phyloP scores from a whole-genome alignment of 2,888 invertebrate species.

The Drosophila prolongata region DNA sequence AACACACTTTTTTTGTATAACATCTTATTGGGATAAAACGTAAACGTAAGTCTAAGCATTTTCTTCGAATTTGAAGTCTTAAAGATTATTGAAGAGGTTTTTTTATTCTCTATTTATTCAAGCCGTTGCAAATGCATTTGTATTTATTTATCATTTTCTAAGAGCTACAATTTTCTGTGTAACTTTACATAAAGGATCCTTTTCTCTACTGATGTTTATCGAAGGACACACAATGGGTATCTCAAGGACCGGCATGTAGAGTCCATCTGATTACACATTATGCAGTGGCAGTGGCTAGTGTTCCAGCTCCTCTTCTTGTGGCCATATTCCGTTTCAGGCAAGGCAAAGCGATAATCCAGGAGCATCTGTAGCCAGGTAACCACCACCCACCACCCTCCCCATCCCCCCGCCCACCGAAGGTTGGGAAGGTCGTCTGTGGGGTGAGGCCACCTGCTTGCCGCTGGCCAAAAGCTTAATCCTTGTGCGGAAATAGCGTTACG shows the following conservation, averaged over 20 bases:
- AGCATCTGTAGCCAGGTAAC: slow-evolving; percentile 32
- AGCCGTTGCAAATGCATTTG: no score
- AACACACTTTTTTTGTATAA: no score
- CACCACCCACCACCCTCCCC: neutral
- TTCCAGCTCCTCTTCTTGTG: neutral
- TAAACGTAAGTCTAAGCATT: no score
- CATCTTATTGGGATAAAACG: no score
- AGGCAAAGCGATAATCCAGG: slow-evolving; percentile 38
- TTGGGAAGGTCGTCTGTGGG: slow-evolving; percentile 11
- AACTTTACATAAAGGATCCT: no score
- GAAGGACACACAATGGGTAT: neutral
- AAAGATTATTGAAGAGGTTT: no score
- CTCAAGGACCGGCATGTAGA: neutral
- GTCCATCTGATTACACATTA: slow-evolving; percentile 14
- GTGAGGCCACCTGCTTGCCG: slow-evolving; percentile 29
- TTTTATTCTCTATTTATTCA: no score
- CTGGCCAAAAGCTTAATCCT: slow-evolving; percentile 70
- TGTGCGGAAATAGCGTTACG: slow-evolving; percentile 66
- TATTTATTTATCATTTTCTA: no score
- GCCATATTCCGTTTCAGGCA: slow-evolving; percentile 1
- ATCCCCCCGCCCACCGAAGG: no score
- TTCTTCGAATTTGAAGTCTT: no score
- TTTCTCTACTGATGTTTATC: no score
- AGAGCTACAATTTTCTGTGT: no score
- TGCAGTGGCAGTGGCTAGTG: slow-evolving; percentile 1